These are phyloP conservation scores for Oppia nitens DNA, from an alignment of 1,140 invertebrate genomes.

Conservation along the genomic window DNA sequence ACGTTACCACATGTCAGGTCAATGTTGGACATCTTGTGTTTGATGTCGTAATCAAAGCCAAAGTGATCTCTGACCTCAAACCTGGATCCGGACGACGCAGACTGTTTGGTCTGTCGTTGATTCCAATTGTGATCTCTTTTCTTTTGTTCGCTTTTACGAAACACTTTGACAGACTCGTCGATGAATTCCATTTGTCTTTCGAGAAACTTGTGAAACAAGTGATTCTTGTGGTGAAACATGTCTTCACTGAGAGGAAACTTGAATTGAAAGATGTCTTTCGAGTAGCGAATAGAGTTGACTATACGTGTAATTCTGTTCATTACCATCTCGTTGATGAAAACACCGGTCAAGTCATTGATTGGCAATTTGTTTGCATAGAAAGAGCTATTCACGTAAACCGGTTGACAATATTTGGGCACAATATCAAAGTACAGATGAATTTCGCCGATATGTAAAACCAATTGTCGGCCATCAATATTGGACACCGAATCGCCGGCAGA, in stretches of 20 bases:
- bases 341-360: no score
- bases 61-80: no score
- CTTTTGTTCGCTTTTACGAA: background rate
- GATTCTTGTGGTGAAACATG: background rate
- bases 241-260: background rate
- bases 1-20: no score
- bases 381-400: background rate
- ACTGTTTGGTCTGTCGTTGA: no score
- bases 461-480: background rate
- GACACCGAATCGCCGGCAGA: no score
- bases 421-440: background rate
- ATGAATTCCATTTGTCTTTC: background rate
- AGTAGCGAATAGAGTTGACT: background rate
- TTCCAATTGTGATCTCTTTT: background rate
- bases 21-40: no score
- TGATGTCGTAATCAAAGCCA: no score
- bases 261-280: background rate
- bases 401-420: background rate
- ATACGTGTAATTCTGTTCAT: background rate
- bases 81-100: no score
- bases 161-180: background rate
- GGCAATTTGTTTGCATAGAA: background rate
- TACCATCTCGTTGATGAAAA: no score
- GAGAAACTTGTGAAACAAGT: background rate
- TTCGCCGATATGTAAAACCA: background rate